A percentile compares a stretch with the other conserved stretches of the same genome.
These are phyloP conservation scores for Chlorops oryzae DNA, from an alignment of 1,140 invertebrate genomes.

Conservation along the genomic window DNA sequence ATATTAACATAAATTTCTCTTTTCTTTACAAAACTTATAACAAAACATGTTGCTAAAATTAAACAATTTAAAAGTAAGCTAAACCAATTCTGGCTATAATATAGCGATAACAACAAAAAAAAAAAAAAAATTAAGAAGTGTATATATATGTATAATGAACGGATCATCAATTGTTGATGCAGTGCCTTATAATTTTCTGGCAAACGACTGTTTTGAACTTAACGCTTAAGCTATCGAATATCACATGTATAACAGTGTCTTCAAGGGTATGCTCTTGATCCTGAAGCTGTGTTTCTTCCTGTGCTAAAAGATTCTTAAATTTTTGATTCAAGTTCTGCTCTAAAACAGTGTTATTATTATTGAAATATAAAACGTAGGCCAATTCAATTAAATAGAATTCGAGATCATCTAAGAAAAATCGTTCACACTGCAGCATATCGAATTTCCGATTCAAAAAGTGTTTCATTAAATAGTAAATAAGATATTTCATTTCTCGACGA, in stretches of 20 bases:
- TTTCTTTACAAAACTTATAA: no score
- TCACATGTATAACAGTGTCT: conserved; percentile 40
- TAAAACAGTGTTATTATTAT: conserved; percentile 43
- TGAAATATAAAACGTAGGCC: conserved; percentile 45
- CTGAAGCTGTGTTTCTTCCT: conserved; percentile 9
- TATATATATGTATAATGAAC: no score
- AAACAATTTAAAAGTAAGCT: no score
- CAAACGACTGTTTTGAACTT: conserved; percentile 46
- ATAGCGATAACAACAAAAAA: no score
- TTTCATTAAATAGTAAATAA: conserved; percentile 42
- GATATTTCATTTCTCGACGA: conserved; percentile 40
- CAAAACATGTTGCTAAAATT: no score
- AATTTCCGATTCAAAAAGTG: conserved; percentile 40
- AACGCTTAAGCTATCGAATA: conserved; percentile 43
- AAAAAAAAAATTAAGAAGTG: conserved; percentile 4
- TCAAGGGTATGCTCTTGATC: conserved; percentile 19
- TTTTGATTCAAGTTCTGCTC: conserved; percentile 45
- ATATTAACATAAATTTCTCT: no score
- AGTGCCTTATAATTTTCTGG: conserved; percentile 43
- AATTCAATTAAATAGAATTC: conserved; percentile 45
- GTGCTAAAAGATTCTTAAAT: conserved; percentile 39
- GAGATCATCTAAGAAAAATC: conserved; percentile 41
- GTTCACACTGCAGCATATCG: conserved; percentile 39
- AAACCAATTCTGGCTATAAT: no score
- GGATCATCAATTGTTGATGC: no score